A percentile compares a stretch with the other conserved stretches of the same genome.
phyloP scores from a whole-genome alignment of 2,113 vertebrate species.

The Phoenicopterus ruber region DNA sequence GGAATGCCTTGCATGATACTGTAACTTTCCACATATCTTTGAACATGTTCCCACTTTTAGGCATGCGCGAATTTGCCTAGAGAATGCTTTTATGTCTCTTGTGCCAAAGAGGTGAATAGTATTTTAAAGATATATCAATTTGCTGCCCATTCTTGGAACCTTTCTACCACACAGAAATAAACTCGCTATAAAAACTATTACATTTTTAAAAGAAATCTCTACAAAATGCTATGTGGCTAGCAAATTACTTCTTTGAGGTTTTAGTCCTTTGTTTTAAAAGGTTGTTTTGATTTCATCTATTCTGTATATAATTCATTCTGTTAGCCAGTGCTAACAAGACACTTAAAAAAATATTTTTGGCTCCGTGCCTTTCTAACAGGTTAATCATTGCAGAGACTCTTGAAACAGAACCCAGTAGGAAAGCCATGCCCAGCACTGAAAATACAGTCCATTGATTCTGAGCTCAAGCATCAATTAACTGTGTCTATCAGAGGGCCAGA shows the following conservation, averaged over 20 bases:
- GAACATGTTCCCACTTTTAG: background rate
- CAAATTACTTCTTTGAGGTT: background rate
- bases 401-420: background rate
- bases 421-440: background rate
- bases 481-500: background rate
- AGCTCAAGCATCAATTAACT: background rate
- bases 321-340: background rate
- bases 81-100: background rate
- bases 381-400: background rate
- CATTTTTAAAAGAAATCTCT: background rate
- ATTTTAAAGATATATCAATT: background rate
- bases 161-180: background rate
- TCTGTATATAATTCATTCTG: background rate
- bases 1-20: background rate
- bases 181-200: background rate
- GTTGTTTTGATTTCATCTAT: background rate
- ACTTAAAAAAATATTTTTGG: background rate
- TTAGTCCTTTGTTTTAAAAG: background rate
- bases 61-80: background rate
- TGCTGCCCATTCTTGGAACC: background rate
- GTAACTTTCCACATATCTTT: background rate
- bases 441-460: background rate
- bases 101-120: background rate
- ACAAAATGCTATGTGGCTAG: background rate
- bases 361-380: background rate